phyloP scores from a whole-genome alignment of 2,113 vertebrate genomes.

The Amphiprion ocellaris region DNA sequence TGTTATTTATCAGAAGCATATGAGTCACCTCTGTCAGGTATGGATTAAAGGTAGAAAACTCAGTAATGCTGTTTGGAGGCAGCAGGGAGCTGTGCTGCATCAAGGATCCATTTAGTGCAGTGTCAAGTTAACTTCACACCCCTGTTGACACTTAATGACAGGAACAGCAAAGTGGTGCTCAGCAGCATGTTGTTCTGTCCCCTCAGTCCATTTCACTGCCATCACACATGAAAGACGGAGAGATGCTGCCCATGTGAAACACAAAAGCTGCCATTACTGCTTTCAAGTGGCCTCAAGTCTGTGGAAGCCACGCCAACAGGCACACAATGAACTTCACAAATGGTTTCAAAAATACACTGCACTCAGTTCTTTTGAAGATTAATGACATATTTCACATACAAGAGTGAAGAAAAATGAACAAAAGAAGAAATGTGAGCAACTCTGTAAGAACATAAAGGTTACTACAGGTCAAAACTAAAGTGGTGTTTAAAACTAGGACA shows the following conservation, averaged over 20 bases:
- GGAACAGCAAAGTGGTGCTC: slow-evolving; percentile 27
- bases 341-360: slow-evolving; percentile 12
- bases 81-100: slow-evolving; percentile 18
- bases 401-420: neutral
- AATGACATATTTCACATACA: neutral
- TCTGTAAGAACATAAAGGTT: neutral
- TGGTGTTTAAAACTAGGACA: neutral
- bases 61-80: neutral
- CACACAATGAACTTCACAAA: neutral
- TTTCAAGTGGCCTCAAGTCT: slow-evolving; percentile 5
- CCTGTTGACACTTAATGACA: slow-evolving; percentile 29
- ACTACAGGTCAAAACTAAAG: neutral
- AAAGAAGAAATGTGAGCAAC: neutral
- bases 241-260: slow-evolving; percentile 15
- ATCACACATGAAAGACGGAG: slow-evolving; percentile 7
- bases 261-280: slow-evolving; percentile 43
- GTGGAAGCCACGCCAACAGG: neutral
- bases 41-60: neutral
- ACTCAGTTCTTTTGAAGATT: neutral
- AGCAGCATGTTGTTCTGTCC: slow-evolving; percentile 40
- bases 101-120: slow-evolving; percentile 30
- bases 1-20: neutral
- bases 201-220: slow-evolving; percentile 34
- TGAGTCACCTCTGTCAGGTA: neutral
- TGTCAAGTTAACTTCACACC: slow-evolving; percentile 47